Base-by-base conservation (phyloP, 2,113 vertebrate genomes). In the Progne subis region DNA sequence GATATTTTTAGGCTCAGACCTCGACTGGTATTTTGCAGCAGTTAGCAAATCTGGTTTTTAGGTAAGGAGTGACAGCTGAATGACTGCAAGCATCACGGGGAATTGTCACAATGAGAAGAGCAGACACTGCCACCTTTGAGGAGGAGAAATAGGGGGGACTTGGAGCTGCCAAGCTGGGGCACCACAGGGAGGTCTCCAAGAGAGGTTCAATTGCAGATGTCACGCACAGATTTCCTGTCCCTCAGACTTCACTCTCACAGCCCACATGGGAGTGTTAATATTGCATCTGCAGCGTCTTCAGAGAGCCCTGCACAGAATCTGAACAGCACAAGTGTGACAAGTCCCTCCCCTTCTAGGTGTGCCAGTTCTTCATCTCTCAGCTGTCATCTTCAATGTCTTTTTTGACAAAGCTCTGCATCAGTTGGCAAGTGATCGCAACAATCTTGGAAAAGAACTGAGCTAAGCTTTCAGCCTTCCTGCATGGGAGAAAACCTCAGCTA, bases 201-300 rank as follows among this genome's bases (percentile, higher is more conserved):
- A 74, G n/a, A 69, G n/a, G 9, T 28, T 63, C 69, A 75, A 1
- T 4, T 52, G 19, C 6, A 34, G 29, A 3, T 64, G 15, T 49
- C 44, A 28, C 0, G 1, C 23, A 53, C 5, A 44, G 37, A 37
- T 53, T 59, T 57, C 29, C 72, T 23, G 11, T 2, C 31, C 49
- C 9, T 5, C 57, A 56, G 26, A 24, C 21, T 39, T 37, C 57
- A 50, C 37, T 21, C 69, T 60, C 29, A 28, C 18, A 47, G 21
- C 16, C 26, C 8, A 1, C 1, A 25, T 5, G 16, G 7, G 18
- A 69, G 46, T 0, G 0, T 31, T 20, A 72, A 63, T 13, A 39
- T 3, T 1, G 4, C 18, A 56, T 31, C 34, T 56, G 21, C 19
- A 28, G 50, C 9, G 12, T 14, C 18, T 12, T 12, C 75, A 61